Base-by-base conservation (phyloP, 2,888 invertebrate genomes). In the Cotesia congregata region DNA sequence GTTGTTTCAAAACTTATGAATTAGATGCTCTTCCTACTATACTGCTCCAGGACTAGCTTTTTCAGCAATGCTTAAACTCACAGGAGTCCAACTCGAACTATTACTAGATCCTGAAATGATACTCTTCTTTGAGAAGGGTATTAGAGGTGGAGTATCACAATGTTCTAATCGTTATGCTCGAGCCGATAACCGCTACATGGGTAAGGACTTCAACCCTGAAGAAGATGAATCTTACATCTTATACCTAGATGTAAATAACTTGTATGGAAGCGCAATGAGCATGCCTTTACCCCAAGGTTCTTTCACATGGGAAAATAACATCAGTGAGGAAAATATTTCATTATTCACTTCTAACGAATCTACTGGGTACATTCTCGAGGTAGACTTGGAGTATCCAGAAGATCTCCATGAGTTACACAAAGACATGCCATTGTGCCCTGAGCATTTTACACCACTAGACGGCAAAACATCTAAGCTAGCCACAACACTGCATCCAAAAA, bases 71-170 rank as follows among this genome's bases (percentile, higher is more conserved):
- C 77, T 89, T 4, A 88, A 88, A 80, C 5, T 17, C 7, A 64
- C 86, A 0, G 69, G 81, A 62, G 76, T 87, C 12, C 74, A 85
- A 71, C 72, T 89, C 38, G 84, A 88, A 75, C 75, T 89, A 5
- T 76, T 89, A 40, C 85, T 84, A 1, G 87, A 90, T 77, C 80
- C 86, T 9, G 84, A 86, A 72, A 87, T 85, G 84, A 30, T 86
- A 5, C 20, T 20, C 3, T 64, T 64, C 9, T 20, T 64, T 64
- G 20, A 64, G 6, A 64, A 64, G 20, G 17, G 20, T 64, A 64
- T 64, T 9, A 15, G 20, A 9, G 76, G 77, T 4, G 77, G 80
- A 4, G 9, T 80, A 6, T 61, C 71, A 15, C 78, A 80, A 60
- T 80, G 78, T 39, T 73, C 64, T 6, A 76, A 79, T 50, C 61